Evolutionary conservation across 2,888 invertebrate genomes (phyloP), one percentile per base, ranked within the genome.

Genomic region (Crematogaster levior): DNA sequence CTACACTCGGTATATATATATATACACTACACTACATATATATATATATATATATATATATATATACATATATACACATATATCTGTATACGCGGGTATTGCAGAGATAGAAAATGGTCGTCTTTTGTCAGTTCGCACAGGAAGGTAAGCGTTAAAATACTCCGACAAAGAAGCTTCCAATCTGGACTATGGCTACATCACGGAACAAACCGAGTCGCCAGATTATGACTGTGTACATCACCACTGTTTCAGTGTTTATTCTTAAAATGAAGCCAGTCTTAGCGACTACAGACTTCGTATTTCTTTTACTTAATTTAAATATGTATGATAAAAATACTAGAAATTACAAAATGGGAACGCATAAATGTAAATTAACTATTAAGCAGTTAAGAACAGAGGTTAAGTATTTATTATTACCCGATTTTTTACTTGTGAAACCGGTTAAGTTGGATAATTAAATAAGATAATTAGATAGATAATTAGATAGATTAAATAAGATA

Each of bases 101-200:
- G 58, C 58, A 51, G 43, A 75, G 72, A 75, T 82, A 63, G 82
- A 77, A 74, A 85, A 74, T 74, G 81, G 53, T 77, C 66, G 56
- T 46, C 77, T 73, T 81, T 85, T 82, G 61, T 86, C 65, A 58
- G 53, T 18, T 37, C 3, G 56, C 66, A 12, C 21, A 3, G 18
- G 15, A 68, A 43, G 27, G 43, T 34, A 56, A 68, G 48, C 46
- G 77, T 81, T 81, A 75, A 81, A 65, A 75, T 75, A 75, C 61
- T 75, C 66, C 43, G 65, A 43, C 53, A 18, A 74, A 63, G 58
- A 37, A 66, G 43, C 43, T 79, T 79, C 73, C 73, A 56, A 79
- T 79, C 24, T 34, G 21, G 12, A 34, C 24, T 27, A 53, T 15
- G 53, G 43, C 53, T 70, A 15, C 30, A 40, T 77, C 53, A 10